These are phyloP conservation scores for Xyrichtys novacula DNA, from an alignment of 2,797 vertebrate genomes.

Conservation along the genomic window DNA sequence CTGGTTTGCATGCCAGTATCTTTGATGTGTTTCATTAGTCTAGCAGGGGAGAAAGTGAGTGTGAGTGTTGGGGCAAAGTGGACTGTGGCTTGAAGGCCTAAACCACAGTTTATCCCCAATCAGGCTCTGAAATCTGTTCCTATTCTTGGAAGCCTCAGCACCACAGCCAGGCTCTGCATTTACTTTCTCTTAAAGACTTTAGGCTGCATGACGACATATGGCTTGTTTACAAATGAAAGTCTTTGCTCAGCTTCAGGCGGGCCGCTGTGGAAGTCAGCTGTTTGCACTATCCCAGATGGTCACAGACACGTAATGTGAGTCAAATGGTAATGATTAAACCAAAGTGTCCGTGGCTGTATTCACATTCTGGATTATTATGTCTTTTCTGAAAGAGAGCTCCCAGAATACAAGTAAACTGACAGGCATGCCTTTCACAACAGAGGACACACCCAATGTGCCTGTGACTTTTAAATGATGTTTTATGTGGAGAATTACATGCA, in stretches of 20 bases:
- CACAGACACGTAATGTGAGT: slow-evolving; percentile 51
- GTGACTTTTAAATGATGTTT: slow-evolving; percentile 7
- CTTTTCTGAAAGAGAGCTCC: slow-evolving; percentile 14
- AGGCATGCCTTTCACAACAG: slow-evolving; percentile 9
- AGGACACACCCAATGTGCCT: slow-evolving; percentile 28
- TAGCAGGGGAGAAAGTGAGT: slow-evolving; percentile 40
- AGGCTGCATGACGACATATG: slow-evolving; percentile 62
- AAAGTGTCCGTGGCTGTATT: slow-evolving; percentile 27
- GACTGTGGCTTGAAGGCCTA: slow-evolving; percentile 56
- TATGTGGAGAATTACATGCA: slow-evolving; percentile 17
- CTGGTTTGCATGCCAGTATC: slow-evolving; percentile 12
- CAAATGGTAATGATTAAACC: slow-evolving; percentile 63
- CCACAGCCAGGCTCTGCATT: slow-evolving; percentile 57
- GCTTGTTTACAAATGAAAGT: slow-evolving; percentile 71
- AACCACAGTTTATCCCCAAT: slow-evolving; percentile 82
- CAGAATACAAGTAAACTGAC: slow-evolving; percentile 4
- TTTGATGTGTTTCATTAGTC: slow-evolving; percentile 39
- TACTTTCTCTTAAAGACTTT: slow-evolving; percentile 63
- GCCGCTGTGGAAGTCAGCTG: slow-evolving; percentile 56
- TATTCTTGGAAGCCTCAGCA: slow-evolving; percentile 69
- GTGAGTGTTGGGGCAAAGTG: slow-evolving; percentile 44
- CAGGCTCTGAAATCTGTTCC: slow-evolving; percentile 76
- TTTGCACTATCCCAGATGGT: slow-evolving; percentile 70
- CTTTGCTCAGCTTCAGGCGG: slow-evolving; percentile 29
- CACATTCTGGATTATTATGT: slow-evolving; percentile 16